These are phyloP conservation scores for Ericerus pela DNA, from an alignment of 1,140 invertebrate species.

Conservation along the genomic window DNA sequence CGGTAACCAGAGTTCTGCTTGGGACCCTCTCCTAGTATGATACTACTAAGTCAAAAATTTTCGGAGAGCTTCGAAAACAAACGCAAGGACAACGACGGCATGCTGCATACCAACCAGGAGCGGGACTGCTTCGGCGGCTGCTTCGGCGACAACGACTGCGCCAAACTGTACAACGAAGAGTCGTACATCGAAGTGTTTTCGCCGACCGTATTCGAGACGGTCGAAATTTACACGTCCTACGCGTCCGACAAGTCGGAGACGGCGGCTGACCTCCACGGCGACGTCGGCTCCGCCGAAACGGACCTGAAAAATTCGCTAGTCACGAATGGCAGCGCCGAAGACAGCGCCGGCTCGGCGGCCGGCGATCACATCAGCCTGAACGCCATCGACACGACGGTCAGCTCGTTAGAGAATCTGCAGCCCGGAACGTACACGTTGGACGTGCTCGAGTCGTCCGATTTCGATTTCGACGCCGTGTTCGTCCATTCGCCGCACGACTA, in stretches of 20 bases:
- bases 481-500: neutral
- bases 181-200: slow-evolving; percentile 8
- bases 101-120: no score
- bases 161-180: neutral
- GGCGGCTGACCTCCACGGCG: no score
- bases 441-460: neutral
- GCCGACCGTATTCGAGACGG: neutral
- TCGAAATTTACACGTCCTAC: neutral
- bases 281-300: no score
- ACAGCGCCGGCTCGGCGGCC: no score
- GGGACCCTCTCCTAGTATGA: neutral
- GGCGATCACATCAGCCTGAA: no score
- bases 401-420: neutral
- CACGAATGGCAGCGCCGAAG: no score
- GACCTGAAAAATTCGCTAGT: no score
- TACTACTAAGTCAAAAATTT: neutral
- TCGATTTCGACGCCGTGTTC: neutral
- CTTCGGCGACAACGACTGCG: neutral
- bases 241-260: neutral
- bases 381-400: no score
- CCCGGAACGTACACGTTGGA: slow-evolving; percentile 3
- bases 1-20: neutral
- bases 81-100: neutral
- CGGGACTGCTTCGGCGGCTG: no score
- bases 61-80: neutral